Conservation (phyloP, 2,113 vertebrate species). For the Bubo bubo region DNA sequence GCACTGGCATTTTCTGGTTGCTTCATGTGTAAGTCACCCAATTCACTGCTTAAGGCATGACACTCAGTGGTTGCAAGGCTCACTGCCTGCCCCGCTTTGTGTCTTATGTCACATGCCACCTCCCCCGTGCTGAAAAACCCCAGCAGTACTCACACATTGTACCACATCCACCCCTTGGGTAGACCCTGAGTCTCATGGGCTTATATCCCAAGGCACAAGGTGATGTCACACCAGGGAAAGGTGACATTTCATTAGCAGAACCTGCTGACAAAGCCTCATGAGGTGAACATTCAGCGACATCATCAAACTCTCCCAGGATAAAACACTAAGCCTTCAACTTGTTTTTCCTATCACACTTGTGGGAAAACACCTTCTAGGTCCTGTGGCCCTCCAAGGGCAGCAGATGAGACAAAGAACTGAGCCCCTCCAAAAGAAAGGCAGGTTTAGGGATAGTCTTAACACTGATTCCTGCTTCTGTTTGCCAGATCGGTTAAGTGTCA, state of each 20-base stretch:
- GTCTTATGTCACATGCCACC: not conserved
- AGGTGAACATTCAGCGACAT: conserved; percentile 12
- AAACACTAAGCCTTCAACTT: not conserved
- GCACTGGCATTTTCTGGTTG: not conserved
- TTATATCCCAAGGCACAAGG: not conserved
- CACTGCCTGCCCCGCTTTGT: not conserved
- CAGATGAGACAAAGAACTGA: not conserved
- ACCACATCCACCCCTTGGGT: not conserved
- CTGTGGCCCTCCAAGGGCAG: not conserved
- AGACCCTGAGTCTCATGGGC: not conserved
- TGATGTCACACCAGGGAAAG: not conserved
- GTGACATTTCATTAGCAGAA: conserved; percentile 51
- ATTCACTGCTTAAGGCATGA: not conserved
- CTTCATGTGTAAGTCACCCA: not conserved
- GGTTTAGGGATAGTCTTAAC: not conserved
- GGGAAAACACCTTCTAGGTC: not conserved
- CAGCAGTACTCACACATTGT: not conserved
- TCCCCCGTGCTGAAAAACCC: not conserved
- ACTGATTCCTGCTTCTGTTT: not conserved
- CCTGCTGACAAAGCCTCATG: conserved; percentile 26
- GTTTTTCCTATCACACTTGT: not conserved
- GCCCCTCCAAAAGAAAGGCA: not conserved
- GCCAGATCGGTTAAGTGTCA: not conserved
- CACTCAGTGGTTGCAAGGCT: not conserved
- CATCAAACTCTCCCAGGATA: not conserved